phyloP scores from a whole-genome alignment of 2,888 invertebrate genomes.

The Villa cingulata region DNA sequence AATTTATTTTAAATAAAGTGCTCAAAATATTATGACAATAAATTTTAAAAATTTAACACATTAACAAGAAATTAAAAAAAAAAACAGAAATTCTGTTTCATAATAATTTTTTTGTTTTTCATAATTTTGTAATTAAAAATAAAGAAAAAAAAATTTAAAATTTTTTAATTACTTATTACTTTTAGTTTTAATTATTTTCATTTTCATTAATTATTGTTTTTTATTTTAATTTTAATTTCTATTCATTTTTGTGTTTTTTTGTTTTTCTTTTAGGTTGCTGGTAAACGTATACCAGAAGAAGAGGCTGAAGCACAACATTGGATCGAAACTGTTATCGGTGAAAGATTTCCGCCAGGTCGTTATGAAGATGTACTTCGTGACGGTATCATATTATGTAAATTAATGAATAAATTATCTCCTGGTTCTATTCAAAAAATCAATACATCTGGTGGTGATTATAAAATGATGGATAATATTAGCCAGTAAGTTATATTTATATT shows the following conservation, averaged over 20 bases:
- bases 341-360: slow-evolving; percentile 50
- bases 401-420: slow-evolving; percentile 80
- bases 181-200: not conserved
- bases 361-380: slow-evolving; percentile 72
- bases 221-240: too few relatives aligned
- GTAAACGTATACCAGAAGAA: slow-evolving; percentile 66
- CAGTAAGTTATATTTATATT: too few relatives aligned
- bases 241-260: too few relatives aligned
- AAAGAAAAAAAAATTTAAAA: not conserved
- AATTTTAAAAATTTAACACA: too few relatives aligned
- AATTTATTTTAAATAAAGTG: too few relatives aligned
- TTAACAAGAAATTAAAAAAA: too few relatives aligned
- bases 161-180: too few relatives aligned
- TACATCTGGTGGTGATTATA: slow-evolving; percentile 76
- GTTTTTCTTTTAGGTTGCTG: slow-evolving; percentile 49
- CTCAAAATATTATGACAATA: too few relatives aligned
- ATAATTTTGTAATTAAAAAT: not conserved
- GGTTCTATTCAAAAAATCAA: slow-evolving; percentile 76
- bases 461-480: slow-evolving; percentile 91
- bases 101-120: too few relatives aligned
- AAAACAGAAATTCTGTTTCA: too few relatives aligned
- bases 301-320: slow-evolving; percentile 71
- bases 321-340: slow-evolving; percentile 71
- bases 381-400: slow-evolving; percentile 71
- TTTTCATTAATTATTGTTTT: too few relatives aligned